Base-by-base conservation (phyloP, 2,797 vertebrate species). In the Mallotus villosus region DNA sequence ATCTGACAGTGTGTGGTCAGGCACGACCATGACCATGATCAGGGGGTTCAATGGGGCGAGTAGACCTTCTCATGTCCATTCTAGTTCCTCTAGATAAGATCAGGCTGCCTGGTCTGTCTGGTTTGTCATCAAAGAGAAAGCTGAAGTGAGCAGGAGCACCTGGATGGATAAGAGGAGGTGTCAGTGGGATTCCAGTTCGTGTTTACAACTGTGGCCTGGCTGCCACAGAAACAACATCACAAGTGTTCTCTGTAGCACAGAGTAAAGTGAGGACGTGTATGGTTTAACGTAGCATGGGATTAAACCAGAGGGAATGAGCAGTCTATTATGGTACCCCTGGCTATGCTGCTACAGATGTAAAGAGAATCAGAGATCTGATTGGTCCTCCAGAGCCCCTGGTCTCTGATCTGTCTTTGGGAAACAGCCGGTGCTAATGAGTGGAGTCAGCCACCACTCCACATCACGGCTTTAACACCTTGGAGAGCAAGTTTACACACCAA, bases 11-110 rank as follows among this genome's bases (percentile, higher is more conserved):
- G 17, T 22, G 64, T 25, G 41, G 64, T 25, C 24, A 60, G 62
- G 19, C 46, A 12, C 4, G 67, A 12, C 67, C 65, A 67, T 68
- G 29, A 69, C 4, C 3, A 4, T 64, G 29, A 63, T 75, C 68
- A 67, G 34, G 34, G 64, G 68, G 59, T 25, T 49, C 25, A 59
- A 29, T 11, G 14, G 51, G 14, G 25, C 46, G 68, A 57, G 63
- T 63, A 8, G 46, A 49, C 51, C 67, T 69, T 5, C 69, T 67
- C 19, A 67, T 32, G 62, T 25, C 60, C 69, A 16, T 34, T 57
- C 41, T 19, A 25, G 29, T 41, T 29, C n/a, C 55, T 41, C 11
- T 25, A 34, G 70, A 64, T n/a, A 74, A 49, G 27, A 68, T 21
- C 4, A 21, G n/a, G 46, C n/a, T 25, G 37, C 62, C 57, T 51